These are phyloP conservation scores for Anniella stebbinsi DNA, from an alignment of 2,797 vertebrate species.

Conservation along the genomic window DNA sequence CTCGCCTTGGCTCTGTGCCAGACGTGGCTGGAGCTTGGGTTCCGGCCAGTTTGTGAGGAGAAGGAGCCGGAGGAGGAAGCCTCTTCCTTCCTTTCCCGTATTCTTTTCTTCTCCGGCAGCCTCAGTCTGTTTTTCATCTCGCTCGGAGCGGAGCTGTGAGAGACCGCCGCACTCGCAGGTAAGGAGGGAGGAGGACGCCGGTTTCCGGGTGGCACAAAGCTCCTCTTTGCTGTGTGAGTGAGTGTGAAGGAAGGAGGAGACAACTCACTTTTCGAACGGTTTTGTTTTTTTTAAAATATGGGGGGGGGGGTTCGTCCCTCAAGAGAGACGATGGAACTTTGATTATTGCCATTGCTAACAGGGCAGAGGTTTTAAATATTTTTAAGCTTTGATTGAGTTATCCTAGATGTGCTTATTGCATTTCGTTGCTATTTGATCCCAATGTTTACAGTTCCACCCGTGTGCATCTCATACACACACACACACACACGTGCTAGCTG, in stretches of 20 bases:
- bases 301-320: neutral
- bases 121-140: neutral
- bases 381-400: neutral
- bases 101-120: neutral
- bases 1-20: neutral
- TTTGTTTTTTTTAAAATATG: neutral
- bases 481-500: neutral
- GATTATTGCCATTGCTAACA: neutral
- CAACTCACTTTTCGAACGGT: neutral
- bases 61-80: neutral
- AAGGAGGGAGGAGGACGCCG: neutral
- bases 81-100: neutral
- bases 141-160: neutral
- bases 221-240: no score
- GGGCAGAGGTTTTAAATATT: neutral
- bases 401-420: neutral
- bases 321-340: no score
- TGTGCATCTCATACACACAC: neutral
- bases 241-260: neutral
- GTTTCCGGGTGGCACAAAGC: neutral
- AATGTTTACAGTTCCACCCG: neutral
- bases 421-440: neutral
- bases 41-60: constrained; percentile 7
- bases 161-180: neutral
- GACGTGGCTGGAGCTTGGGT: neutral